Conservation (phyloP, 2,113 vertebrate genomes). For the Chaetodon trifascialis region DNA sequence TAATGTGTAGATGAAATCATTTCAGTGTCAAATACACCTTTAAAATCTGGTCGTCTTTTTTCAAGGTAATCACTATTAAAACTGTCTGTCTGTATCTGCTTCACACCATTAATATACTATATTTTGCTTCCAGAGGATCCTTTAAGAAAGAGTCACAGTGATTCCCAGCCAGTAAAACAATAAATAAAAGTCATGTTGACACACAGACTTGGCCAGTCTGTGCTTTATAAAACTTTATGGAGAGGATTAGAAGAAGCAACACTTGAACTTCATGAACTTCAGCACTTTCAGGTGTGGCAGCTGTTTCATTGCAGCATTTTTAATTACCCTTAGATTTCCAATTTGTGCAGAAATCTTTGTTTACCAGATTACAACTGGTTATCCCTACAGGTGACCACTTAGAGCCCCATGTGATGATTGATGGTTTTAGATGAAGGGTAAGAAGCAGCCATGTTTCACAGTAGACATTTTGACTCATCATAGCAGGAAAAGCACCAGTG, state of each 20-base stretch:
- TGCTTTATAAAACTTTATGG: not conserved
- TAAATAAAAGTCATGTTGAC: conserved; percentile 40
- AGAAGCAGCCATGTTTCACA: not conserved
- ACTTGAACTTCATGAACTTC: not conserved
- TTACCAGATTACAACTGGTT: not conserved
- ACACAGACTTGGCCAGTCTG: not conserved
- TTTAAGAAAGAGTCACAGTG: not conserved
- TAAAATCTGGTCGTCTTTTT: not conserved
- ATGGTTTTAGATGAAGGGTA: not conserved
- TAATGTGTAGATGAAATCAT: not conserved
- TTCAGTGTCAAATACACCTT: not conserved
- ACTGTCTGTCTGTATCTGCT: not conserved
- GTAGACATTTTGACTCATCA: not conserved
- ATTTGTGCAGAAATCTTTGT: not conserved
- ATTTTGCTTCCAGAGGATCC: not conserved
- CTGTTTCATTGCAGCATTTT: not conserved
- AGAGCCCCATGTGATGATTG: not conserved
- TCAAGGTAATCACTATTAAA: not conserved
- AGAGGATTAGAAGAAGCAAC: not conserved
- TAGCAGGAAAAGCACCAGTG: not conserved
- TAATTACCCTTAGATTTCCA: not conserved
- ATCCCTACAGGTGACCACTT: not conserved
- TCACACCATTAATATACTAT: not conserved
- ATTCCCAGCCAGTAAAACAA: not conserved
- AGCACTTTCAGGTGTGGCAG: not conserved